Evolutionary conservation across 2,113 vertebrate genomes (phyloP).

Genomic region (Columbina picui): DNA sequence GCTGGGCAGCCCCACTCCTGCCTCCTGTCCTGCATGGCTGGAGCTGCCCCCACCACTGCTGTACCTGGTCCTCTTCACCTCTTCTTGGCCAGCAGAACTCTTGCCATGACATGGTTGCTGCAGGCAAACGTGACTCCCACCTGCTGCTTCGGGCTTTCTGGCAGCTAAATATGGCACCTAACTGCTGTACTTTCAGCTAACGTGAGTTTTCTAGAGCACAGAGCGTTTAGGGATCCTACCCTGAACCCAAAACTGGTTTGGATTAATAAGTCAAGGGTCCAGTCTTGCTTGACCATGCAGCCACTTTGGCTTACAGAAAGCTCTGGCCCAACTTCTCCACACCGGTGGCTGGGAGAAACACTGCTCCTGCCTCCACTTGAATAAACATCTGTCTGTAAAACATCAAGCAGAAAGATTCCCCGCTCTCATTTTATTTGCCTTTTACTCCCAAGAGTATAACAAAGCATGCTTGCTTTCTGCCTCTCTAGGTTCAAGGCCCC

Average conservation of each 20-base stretch:
- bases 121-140: neutral
- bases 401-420: neutral
- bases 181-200: neutral
- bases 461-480: neutral
- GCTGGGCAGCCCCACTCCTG: neutral
- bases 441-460: neutral
- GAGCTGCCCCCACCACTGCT: neutral
- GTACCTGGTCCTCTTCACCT: fast-evolving
- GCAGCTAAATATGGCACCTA: neutral
- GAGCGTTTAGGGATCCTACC: neutral
- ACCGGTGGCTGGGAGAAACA: neutral
- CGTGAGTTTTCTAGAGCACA: neutral
- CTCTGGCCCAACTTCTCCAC: neutral
- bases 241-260: neutral
- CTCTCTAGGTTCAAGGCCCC: neutral
- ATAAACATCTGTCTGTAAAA: neutral
- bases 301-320: neutral
- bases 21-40: neutral
- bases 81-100: neutral
- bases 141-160: neutral
- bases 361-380: neutral
- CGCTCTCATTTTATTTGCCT: neutral
- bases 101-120: fast-evolving
- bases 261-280: neutral
- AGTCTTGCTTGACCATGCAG: neutral